Evolutionary conservation across 2,888 invertebrate species (phyloP).

Genomic region (Rotaria sp.): DNA sequence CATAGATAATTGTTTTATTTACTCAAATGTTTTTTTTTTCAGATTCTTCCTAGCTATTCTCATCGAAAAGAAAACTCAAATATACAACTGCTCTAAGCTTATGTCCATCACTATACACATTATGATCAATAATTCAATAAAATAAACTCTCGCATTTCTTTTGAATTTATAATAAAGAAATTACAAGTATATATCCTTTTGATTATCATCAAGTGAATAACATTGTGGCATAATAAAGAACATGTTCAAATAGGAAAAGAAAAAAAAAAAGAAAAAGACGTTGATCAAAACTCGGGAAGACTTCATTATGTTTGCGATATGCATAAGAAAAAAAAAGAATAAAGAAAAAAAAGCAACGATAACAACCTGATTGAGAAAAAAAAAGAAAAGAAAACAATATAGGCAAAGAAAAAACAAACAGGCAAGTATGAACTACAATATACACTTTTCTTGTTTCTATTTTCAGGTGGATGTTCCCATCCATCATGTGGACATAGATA

Average conservation of each 20-base stretch:
- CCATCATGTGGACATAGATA: background rate
- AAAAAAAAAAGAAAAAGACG: background rate
- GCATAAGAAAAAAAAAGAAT: background rate
- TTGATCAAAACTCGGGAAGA: slow-evolving; percentile 4
- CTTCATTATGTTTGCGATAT: slow-evolving; percentile 12
- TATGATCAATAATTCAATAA: no score
- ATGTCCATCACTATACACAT: no score
- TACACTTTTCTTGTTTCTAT: background rate
- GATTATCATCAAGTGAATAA: background rate
- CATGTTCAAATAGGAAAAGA: background rate
- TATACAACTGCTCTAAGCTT: no score
- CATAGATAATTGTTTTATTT: no score
- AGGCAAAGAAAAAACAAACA: background rate
- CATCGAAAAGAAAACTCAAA: no score
- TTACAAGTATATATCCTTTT: background rate
- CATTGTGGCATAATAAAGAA: background rate
- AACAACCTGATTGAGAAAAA: background rate
- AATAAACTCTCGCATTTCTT: no score
- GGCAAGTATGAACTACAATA: background rate
- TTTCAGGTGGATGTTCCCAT: background rate
- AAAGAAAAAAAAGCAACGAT: background rate
- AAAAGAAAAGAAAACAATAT: background rate
- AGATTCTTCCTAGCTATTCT: no score
- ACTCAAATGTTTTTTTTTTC: no score
- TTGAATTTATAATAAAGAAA: background rate